Evolutionary conservation across 2,113 vertebrate genomes (phyloP).

Genomic region (Cnemophilus loriae): DNA sequence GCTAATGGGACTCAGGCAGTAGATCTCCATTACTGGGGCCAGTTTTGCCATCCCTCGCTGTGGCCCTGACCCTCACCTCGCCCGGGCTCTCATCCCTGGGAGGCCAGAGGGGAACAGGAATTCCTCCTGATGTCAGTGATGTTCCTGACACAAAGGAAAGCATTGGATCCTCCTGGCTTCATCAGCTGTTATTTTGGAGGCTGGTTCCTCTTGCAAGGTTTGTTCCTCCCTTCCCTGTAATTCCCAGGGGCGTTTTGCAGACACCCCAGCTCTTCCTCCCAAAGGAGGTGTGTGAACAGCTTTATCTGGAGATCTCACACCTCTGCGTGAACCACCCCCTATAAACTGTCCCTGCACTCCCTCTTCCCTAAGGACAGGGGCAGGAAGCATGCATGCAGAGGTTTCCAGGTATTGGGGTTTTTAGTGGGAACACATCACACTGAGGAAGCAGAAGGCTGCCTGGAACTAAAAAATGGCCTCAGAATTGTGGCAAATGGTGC

Average conservation of each 20-base stretch:
- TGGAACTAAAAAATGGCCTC: not conserved
- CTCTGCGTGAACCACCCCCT: not conserved
- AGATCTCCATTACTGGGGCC: slow-evolving; percentile 37
- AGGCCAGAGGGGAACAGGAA: not conserved
- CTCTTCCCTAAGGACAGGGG: not conserved
- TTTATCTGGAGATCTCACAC: not conserved
- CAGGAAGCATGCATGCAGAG: not conserved
- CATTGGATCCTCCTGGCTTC: not conserved
- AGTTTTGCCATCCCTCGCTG: not conserved
- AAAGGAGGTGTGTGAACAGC: not conserved
- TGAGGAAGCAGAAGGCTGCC: not conserved
- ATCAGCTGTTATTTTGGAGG: not conserved
- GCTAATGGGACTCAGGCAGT: slow-evolving; percentile 22
- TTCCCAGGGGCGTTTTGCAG: not conserved
- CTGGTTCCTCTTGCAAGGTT: not conserved
- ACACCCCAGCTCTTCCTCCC: not conserved
- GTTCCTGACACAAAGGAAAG: not conserved
- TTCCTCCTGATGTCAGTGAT: not conserved
- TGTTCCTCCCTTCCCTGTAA: not conserved
- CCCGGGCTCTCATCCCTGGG: not conserved
- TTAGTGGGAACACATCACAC: not conserved
- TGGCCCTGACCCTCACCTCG: not conserved
- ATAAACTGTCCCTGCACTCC: not conserved
- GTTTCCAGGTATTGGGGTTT: not conserved
- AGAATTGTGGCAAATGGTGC: not conserved